These are phyloP conservation scores for Sebastes dallii DNA, from an alignment of 2,797 vertebrate genomes.

Conservation along the genomic window DNA sequence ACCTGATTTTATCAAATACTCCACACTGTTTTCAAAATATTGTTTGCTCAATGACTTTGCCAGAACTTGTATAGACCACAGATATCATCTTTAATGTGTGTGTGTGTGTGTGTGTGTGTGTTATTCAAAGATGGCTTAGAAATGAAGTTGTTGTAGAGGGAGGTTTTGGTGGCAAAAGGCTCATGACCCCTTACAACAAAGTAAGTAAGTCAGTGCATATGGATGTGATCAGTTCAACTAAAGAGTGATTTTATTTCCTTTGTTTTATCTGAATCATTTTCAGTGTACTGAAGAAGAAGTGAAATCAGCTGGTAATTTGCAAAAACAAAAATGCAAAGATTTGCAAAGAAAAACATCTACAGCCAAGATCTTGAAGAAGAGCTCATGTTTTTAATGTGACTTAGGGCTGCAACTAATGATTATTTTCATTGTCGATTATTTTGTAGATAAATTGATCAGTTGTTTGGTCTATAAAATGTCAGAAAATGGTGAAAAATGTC, in stretches of 20 bases:
- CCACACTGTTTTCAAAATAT: neutral
- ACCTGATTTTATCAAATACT: constrained; percentile 4
- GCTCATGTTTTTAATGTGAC: neutral
- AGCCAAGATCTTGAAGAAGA: neutral
- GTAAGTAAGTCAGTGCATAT: neutral
- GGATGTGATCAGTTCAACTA: neutral
- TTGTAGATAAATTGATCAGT: too few relatives aligned
- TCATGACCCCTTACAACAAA: neutral
- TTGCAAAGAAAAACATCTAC: neutral
- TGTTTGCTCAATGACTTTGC: neutral
- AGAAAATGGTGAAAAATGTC: too few relatives aligned
- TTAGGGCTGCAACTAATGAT: too few relatives aligned
- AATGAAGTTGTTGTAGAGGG: neutral
- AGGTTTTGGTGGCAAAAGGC: neutral
- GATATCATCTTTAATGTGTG: neutral
- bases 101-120: too few relatives aligned
- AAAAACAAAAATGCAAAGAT: neutral
- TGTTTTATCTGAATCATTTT: neutral
- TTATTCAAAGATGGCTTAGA: neutral
- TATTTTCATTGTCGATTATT: too few relatives aligned
- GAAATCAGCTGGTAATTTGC: neutral
- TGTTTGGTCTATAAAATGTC: too few relatives aligned
- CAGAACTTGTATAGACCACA: neutral
- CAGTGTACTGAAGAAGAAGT: too few relatives aligned
- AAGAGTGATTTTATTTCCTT: neutral